These are phyloP conservation scores for Cosmopolites sordidus DNA, from an alignment of 2,888 invertebrate species.

Conservation along the genomic window DNA sequence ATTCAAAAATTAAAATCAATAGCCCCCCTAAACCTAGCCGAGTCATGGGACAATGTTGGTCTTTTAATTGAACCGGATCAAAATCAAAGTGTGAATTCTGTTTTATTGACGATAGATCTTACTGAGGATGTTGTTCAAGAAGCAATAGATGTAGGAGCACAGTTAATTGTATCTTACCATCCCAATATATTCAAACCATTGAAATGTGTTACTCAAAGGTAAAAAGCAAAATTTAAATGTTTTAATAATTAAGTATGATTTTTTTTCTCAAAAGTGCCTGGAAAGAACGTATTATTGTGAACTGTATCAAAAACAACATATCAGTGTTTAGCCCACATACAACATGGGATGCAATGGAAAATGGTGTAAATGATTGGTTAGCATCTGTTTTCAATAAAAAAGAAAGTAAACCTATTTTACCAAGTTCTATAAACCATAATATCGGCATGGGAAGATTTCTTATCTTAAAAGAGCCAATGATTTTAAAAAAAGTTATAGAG, in stretches of 20 bases:
- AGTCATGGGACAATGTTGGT: slow-evolving; percentile 94
- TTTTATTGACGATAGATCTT: slow-evolving; percentile 87
- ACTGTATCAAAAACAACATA: slow-evolving; percentile 78
- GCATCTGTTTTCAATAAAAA: slow-evolving; percentile 53
- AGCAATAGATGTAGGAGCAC: slow-evolving; percentile 62
- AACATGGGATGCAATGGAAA: slow-evolving; percentile 75
- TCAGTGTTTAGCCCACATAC: slow-evolving; percentile 93
- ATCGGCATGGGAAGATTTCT: slow-evolving; percentile 57
- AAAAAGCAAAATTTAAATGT: too few relatives aligned
- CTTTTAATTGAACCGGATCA: slow-evolving; percentile 74
- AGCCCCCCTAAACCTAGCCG: slow-evolving; percentile 69
- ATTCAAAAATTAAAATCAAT: slow-evolving; percentile 57
- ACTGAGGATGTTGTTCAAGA: slow-evolving; percentile 84
- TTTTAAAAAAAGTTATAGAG: slow-evolving; percentile 59
- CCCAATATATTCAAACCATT: slow-evolving; percentile 89
- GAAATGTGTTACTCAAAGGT: slow-evolving; percentile 77
- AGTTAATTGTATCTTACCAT: slow-evolving; percentile 89
- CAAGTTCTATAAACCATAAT: slow-evolving; percentile 44
- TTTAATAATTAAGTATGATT: slow-evolving; percentile 1
- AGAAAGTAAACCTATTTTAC: slow-evolving; percentile 33
- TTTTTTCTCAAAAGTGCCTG: slow-evolving; percentile 61
- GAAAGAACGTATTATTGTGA: slow-evolving; percentile 76
- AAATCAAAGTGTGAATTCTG: slow-evolving; percentile 53
- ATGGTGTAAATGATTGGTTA: slow-evolving; percentile 94
- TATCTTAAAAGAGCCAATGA: slow-evolving; percentile 50